Conservation (phyloP, 2,888 invertebrate genomes). For the Hesperia comma region DNA sequence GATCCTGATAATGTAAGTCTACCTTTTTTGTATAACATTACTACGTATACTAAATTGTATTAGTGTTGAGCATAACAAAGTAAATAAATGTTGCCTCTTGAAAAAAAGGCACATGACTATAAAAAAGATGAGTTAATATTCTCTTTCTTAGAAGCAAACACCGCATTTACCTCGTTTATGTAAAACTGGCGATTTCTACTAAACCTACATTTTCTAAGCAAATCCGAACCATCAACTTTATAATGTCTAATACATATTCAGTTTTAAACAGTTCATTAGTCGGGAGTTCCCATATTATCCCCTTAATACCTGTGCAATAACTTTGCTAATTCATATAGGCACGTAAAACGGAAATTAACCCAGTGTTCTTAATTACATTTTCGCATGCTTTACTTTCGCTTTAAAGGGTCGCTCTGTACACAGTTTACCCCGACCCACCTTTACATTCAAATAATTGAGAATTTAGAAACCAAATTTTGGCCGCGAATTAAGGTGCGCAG, state of each 20-base stretch:
- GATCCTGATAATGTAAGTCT: no score
- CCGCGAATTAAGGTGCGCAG: slow-evolving; percentile 1
- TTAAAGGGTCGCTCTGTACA: slow-evolving; percentile 75
- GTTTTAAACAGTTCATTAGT: slow-evolving; percentile 54
- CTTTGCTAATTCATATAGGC: slow-evolving; percentile 74
- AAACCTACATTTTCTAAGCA: slow-evolving; percentile 19
- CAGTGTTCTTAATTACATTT: slow-evolving; percentile 80
- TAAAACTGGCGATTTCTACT: neutral
- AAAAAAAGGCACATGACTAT: no score
- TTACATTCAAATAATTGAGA: slow-evolving; percentile 59
- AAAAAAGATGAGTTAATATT: no score
- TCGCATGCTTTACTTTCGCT: slow-evolving; percentile 80
- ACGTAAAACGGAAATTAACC: slow-evolving; percentile 80
- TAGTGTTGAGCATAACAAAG: no score
- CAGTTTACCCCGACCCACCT: slow-evolving; percentile 54
- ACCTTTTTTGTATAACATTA: no score
- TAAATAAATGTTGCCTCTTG: no score
- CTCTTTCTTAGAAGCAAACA: no score
- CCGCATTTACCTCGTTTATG: neutral
- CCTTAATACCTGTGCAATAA: slow-evolving; percentile 62
- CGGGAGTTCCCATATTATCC: slow-evolving; percentile 50
- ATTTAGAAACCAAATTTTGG: slow-evolving; percentile 42
- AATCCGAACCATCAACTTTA: slow-evolving; percentile 24
- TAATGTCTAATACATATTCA: slow-evolving; percentile 37
- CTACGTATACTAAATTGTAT: no score